These are phyloP conservation scores for Ferdinandea cuprea DNA, from an alignment of 2,888 invertebrate genomes.

Conservation along the genomic window DNA sequence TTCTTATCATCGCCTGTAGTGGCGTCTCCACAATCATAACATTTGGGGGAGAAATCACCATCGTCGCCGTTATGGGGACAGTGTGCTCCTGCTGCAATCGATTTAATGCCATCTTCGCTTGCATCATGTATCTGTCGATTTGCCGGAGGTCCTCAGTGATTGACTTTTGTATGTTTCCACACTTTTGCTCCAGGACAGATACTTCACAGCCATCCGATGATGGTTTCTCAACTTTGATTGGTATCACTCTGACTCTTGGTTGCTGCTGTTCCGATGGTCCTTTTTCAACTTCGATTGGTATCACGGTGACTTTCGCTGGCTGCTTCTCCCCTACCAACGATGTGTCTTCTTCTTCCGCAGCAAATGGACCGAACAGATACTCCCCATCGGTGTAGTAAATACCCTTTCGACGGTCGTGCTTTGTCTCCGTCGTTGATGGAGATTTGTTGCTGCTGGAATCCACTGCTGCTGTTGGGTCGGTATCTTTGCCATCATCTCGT, in stretches of 20 bases:
- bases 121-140: conserved; percentile 82
- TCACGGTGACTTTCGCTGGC: conserved; percentile 6
- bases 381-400: conserved; percentile 78
- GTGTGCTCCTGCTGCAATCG: conserved; percentile 74
- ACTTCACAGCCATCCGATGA: conserved; percentile 76
- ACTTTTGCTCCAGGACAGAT: conserved; percentile 79
- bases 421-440: conserved; percentile 59
- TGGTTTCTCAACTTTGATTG: conserved; percentile 59
- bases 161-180: conserved; percentile 81
- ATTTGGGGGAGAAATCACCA: conserved; percentile 61
- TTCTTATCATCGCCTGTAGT: conserved; percentile 78
- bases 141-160: conserved; percentile 81
- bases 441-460: conserved; percentile 64
- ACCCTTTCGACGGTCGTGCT: conserved; percentile 74
- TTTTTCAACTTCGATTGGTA: conserved; percentile 2
- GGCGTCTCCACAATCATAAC: conserved; percentile 78
- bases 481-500: conserved; percentile 39
- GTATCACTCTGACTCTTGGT: conserved; percentile 67
- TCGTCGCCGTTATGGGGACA: background rate
- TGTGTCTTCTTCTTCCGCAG: conserved; percentile 29
- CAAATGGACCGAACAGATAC: conserved; percentile 77
- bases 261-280: background rate
- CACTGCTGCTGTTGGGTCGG: conserved; percentile 26
- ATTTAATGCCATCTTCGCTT: conserved; percentile 80
- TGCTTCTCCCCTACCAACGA: conserved; percentile 16